Evolutionary conservation across 2,888 invertebrate species (phyloP).

Genomic region (Caenorhabditis macrosperma): DNA sequence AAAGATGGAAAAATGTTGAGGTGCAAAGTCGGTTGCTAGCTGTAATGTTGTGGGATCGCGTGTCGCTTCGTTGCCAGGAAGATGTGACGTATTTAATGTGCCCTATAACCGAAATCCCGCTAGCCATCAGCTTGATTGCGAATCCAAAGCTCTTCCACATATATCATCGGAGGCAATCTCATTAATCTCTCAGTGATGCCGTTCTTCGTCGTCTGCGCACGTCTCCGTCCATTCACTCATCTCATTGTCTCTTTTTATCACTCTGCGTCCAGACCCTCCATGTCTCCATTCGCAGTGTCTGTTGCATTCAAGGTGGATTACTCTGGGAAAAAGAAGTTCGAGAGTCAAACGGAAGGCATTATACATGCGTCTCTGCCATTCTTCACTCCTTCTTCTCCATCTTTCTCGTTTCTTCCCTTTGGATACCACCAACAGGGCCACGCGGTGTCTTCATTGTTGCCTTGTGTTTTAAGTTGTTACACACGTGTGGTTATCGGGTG

Average conservation of each 20-base stretch:
- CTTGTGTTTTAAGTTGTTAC: too few relatives aligned
- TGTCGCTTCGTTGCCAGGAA: background rate
- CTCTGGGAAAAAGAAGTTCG: background rate
- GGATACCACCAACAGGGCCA: too few relatives aligned
- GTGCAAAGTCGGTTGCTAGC: background rate
- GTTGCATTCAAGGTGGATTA: conserved; percentile 1
- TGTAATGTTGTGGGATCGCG: background rate
- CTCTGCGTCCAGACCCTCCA: background rate
- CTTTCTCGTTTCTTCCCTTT: background rate
- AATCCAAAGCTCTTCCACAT: too few relatives aligned
- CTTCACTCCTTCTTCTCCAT: background rate
- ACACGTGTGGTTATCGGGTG: too few relatives aligned
- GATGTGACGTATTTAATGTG: background rate
- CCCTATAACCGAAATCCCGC: background rate
- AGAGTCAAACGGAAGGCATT: conserved; percentile 3
- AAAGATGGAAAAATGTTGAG: conserved; percentile 1
- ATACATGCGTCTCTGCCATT: background rate
- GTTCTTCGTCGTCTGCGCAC: conserved; percentile 1
- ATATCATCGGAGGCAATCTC: background rate
- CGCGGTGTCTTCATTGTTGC: too few relatives aligned
- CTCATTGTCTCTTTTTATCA: conserved; percentile 4
- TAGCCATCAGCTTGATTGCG: too few relatives aligned
- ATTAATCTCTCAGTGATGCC: background rate
- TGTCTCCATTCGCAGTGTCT: background rate
- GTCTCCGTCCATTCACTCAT: background rate